These are phyloP conservation scores for Papilio aristodemus DNA, from an alignment of 1,140 invertebrate genomes.

Conservation along the genomic window DNA sequence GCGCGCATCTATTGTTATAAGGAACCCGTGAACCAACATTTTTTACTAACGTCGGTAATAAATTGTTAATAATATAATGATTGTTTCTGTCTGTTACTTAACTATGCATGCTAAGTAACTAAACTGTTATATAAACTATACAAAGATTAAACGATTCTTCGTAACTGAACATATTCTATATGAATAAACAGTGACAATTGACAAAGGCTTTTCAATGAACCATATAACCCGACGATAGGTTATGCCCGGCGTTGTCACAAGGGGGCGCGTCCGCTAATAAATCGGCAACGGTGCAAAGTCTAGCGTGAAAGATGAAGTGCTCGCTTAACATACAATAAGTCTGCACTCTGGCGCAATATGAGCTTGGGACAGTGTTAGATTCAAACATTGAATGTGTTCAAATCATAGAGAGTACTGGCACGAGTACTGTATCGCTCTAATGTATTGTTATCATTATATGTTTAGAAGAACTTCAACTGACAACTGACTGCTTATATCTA, in stretches of 20 bases:
- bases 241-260: constrained; percentile 65
- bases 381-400: constrained; percentile 40
- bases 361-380: constrained; percentile 54
- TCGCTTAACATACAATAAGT: constrained; percentile 79
- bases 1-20: constrained; percentile 61
- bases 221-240: constrained; percentile 48
- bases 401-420: constrained; percentile 41
- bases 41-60: neutral
- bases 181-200: constrained; percentile 9
- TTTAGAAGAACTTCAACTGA: too few species aligned
- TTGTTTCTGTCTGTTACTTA: neutral
- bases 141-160: neutral
- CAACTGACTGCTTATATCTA: too few species aligned
- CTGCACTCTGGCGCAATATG: constrained; percentile 67
- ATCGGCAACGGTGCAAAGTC: constrained; percentile 60
- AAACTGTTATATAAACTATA: neutral
- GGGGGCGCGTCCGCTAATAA: constrained; percentile 73
- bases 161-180: neutral
- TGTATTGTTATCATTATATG: neutral
- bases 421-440: constrained; percentile 42
- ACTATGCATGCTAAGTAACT: too few species aligned
- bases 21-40: constrained; percentile 43
- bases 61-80: too few species aligned
- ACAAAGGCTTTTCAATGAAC: constrained; percentile 24
- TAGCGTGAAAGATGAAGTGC: constrained; percentile 75